Conservation (phyloP, 2,113 vertebrate genomes). For the Speoplatyrhinus poulsoni region DNA sequence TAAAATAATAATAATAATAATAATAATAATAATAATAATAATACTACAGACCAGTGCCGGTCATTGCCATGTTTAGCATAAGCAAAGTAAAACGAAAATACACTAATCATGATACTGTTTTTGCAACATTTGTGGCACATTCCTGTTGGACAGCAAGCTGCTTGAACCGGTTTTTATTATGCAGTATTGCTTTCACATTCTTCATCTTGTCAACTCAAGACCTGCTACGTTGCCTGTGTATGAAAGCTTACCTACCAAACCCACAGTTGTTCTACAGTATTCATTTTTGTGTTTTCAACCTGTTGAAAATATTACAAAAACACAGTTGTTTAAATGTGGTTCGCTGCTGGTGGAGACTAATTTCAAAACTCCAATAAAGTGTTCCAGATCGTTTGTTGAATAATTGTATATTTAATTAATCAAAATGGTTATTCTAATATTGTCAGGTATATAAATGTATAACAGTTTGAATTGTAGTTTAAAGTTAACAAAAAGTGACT, state of each 20-base stretch:
- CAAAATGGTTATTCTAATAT: too few relatives aligned
- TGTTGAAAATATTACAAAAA: background rate
- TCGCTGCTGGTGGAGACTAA: too few relatives aligned
- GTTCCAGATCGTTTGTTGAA: too few relatives aligned
- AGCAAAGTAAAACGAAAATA: conserved; percentile 42
- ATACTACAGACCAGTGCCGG: conserved; percentile 18
- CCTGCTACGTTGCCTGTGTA: conserved; percentile 41
- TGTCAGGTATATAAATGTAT: too few relatives aligned
- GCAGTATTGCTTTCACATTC: conserved; percentile 59
- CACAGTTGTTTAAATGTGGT: background rate
- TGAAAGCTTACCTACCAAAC: conserved; percentile 32
- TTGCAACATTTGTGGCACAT: conserved; percentile 65
- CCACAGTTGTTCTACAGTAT: conserved; percentile 4
- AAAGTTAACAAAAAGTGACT: too few relatives aligned
- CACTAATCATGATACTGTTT: conserved; percentile 57
- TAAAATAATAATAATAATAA: too few relatives aligned
- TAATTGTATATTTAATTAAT: too few relatives aligned
- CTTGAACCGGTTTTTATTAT: conserved; percentile 62
- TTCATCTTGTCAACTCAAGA: conserved; percentile 35
- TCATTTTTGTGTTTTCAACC: background rate
- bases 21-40: too few relatives aligned
- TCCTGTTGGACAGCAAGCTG: conserved; percentile 67
- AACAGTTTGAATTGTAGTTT: too few relatives aligned
- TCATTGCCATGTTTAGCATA: conserved; percentile 51
- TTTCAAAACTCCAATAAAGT: too few relatives aligned